A percentile compares a stretch with the other conserved stretches of the same genome.
phyloP scores from a whole-genome alignment of 2,797 vertebrate genomes.

The Muscicapa striata region DNA sequence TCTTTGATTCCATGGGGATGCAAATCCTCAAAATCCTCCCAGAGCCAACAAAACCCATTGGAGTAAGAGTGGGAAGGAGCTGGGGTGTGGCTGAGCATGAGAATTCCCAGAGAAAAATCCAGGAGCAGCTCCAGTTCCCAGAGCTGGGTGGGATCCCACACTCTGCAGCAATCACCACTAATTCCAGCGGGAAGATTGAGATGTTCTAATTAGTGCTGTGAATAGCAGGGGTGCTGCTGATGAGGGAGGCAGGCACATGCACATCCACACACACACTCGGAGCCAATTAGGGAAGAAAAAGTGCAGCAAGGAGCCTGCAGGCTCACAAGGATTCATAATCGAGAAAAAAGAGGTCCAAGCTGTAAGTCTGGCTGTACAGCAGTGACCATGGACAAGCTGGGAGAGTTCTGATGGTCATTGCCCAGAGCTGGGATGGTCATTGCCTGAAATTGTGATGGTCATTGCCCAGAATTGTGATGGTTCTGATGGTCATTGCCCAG shows the following conservation, averaged over 20 bases:
- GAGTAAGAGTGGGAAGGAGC: background rate
- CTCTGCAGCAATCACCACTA: constrained; percentile 6
- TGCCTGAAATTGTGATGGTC: background rate
- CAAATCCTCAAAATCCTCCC: constrained; percentile 2
- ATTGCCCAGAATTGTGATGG: background rate
- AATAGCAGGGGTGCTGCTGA: constrained; percentile 48
- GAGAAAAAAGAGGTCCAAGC: background rate
- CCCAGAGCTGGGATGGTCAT: background rate
- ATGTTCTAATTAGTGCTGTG: constrained; percentile 60
- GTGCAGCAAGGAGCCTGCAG: constrained; percentile 3
- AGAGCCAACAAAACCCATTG: background rate
- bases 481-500: background rate
- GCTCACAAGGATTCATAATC: fast-evolving
- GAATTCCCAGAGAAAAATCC: constrained; percentile 5
- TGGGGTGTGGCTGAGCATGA: background rate
- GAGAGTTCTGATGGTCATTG: background rate
- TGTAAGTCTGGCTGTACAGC: background rate
- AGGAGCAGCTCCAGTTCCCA: constrained; percentile 2
- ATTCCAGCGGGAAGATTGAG: constrained; percentile 47
- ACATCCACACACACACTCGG: background rate
- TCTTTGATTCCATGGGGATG: background rate
- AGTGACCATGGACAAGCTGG: background rate
- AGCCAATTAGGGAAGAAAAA: constrained; percentile 53
- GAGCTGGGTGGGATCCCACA: constrained; percentile 31
- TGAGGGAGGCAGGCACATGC: constrained; percentile 60